Evolutionary conservation across 2,113 vertebrate species (phyloP).

Genomic region (Narcine bancroftii): DNA sequence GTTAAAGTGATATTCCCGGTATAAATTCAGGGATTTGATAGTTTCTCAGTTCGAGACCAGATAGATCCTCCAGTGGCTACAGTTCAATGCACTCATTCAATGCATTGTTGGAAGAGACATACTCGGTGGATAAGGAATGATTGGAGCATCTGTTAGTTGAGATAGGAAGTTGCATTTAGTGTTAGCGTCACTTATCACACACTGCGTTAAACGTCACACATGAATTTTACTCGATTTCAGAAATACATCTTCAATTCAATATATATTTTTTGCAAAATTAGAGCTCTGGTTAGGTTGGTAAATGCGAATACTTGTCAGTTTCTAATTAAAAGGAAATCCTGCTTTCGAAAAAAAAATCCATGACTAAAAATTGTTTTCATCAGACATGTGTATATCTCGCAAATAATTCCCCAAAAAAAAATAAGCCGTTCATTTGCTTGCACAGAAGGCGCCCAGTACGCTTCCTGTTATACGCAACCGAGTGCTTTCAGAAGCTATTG

Average conservation of each 20-base stretch:
- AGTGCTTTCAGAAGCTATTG: not conserved
- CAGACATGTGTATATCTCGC: not conserved
- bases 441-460: not conserved
- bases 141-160: not conserved
- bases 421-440: not conserved
- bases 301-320: not conserved
- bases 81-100: not conserved
- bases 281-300: not conserved
- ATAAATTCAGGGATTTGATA: not conserved
- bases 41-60: not conserved
- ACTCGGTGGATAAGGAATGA: not conserved
- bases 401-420: not conserved
- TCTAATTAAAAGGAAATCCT: not conserved
- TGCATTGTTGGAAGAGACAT: not conserved
- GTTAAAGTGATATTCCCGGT: constrained; percentile 27
- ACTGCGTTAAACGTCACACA: constrained; percentile 18
- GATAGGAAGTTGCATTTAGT: constrained; percentile 25
- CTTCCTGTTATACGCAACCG: too few species aligned
- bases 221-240: constrained; percentile 13
- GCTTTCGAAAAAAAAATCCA: not conserved
- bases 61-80: not conserved
- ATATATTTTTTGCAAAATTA: not conserved
- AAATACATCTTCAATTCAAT: not conserved
- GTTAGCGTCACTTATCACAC: constrained; percentile 16
- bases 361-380: not conserved